Conservation (phyloP, 2,113 vertebrate species). For the Mungos mungo region DNA sequence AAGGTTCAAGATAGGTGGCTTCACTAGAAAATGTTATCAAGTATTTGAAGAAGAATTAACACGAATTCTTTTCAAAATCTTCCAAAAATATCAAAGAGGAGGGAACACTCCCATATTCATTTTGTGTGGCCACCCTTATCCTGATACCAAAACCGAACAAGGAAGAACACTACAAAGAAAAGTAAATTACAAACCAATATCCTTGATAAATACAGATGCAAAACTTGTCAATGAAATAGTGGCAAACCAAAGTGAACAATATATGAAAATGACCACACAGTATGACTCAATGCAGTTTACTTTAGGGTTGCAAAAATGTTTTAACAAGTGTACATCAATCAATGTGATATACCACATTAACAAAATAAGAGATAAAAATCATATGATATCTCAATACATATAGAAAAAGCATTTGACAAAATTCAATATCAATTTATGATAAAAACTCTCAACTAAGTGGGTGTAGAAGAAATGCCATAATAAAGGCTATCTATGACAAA, state of each 20-base stretch:
- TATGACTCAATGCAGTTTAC: neutral
- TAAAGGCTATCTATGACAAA: neutral
- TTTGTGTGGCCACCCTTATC: neutral
- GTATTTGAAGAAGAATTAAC: neutral
- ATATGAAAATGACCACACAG: neutral
- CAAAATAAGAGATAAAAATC: neutral
- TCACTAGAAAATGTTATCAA: neutral
- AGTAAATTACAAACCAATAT: neutral
- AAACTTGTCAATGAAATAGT: neutral
- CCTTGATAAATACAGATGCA: neutral
- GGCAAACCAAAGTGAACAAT: neutral
- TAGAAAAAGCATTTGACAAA: neutral
- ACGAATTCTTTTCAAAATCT: neutral
- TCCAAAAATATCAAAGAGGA: neutral
- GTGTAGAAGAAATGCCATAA: neutral
- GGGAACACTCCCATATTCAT: neutral
- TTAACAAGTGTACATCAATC: neutral
- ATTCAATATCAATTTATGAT: neutral
- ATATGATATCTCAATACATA: neutral
- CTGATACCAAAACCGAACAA: neutral
- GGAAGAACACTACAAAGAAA: neutral
- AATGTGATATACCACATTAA: neutral
- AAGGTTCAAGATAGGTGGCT: neutral
- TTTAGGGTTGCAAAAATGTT: neutral
- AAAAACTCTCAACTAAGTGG: neutral